phyloP scores from a whole-genome alignment of 2,797 vertebrate genomes.

The Microchirus variegatus region DNA sequence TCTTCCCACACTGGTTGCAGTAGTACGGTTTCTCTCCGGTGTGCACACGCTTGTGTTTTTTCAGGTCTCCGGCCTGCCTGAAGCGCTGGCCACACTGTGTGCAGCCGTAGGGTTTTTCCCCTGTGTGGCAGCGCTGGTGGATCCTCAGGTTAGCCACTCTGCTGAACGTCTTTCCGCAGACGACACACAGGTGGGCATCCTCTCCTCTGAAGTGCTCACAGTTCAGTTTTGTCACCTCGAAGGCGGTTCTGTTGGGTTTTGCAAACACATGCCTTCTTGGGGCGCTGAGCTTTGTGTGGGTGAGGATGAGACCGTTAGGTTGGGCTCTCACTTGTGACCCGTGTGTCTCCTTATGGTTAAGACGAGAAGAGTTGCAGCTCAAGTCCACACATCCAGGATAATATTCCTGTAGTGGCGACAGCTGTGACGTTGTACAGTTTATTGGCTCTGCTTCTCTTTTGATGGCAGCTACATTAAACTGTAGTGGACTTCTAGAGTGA shows the following conservation, averaged over 20 bases:
- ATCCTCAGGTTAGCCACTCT: conserved; percentile 67
- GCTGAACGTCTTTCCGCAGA: conserved; percentile 76
- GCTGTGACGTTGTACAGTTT: conserved; percentile 31
- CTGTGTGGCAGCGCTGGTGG: conserved; percentile 77
- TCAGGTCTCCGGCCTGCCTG: conserved; percentile 75
- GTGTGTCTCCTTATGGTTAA: conserved; percentile 17
- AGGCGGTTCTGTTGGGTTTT: conserved; percentile 35
- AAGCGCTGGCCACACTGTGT: conserved; percentile 74
- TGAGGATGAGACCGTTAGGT: conserved; percentile 33
- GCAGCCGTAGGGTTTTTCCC: conserved; percentile 76
- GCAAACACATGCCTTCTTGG: conserved; percentile 43
- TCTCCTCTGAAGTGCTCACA: conserved; percentile 45
- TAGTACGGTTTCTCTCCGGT: conserved; percentile 78
- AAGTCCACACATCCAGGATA: conserved; percentile 54
- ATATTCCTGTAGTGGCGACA: conserved; percentile 20
- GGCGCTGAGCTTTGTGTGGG: conserved; percentile 33
- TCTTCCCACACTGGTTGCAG: conserved; percentile 77
- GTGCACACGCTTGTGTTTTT: conserved; percentile 78
- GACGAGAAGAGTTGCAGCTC: conserved; percentile 48
- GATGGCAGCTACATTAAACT: conserved; percentile 39
- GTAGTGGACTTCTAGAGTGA: conserved; percentile 13
- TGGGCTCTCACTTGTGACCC: conserved; percentile 19
- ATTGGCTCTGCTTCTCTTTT: conserved; percentile 60
- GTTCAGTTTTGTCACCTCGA: conserved; percentile 43
- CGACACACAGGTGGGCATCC: conserved; percentile 52